phyloP scores from a whole-genome alignment of 2,888 invertebrate species.

The Mesoligia furuncula region DNA sequence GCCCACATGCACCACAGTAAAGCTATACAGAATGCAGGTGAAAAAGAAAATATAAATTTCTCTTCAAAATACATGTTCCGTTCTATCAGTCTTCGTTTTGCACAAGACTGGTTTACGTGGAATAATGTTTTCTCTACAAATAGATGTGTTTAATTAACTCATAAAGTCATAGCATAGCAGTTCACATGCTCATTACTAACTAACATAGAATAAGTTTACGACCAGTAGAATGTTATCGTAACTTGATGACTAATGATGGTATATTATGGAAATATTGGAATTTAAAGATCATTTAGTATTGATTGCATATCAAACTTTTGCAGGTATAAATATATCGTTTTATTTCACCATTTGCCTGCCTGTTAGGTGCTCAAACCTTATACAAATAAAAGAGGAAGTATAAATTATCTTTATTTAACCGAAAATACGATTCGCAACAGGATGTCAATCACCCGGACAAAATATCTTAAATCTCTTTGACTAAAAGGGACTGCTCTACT shows the following conservation, averaged over 20 bases:
- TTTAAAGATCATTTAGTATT: not conserved
- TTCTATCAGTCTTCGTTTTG: constrained; percentile 11
- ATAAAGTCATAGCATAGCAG: not conserved
- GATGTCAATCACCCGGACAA: constrained; percentile 16
- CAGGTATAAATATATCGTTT: not conserved
- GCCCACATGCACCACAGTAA: not conserved
- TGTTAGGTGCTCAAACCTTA: not conserved
- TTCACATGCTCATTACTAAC: not conserved
- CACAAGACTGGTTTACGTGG: not conserved
- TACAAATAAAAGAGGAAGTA: not conserved
- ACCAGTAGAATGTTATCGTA: not conserved
- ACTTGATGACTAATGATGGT: too few species aligned
- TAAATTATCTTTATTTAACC: too few species aligned
- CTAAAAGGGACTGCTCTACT: not conserved
- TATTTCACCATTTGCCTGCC: not conserved
- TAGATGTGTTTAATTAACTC: not conserved
- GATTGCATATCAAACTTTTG: not conserved
- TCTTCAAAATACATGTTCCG: constrained; percentile 25
- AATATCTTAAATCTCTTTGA: too few species aligned
- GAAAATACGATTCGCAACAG: not conserved
- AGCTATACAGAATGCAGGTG: not conserved
- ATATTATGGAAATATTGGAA: not conserved
- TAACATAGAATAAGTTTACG: not conserved
- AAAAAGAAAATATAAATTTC: not conserved
- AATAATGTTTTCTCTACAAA: constrained; percentile 29